Evolutionary conservation across 2,797 vertebrate genomes (phyloP).

Genomic region (Etheostoma perlongum): DNA sequence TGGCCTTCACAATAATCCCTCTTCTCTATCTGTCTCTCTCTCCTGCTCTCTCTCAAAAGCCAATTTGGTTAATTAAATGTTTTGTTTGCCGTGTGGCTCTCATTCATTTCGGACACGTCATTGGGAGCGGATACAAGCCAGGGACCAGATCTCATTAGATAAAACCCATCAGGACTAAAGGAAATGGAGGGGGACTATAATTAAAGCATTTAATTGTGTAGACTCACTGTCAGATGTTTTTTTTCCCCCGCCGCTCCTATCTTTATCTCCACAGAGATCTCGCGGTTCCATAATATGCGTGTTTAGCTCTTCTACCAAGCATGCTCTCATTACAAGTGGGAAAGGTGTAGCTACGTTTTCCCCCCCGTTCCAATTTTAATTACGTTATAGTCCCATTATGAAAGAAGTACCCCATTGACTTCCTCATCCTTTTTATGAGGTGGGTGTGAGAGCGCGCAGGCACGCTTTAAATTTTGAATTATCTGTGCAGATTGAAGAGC

Average conservation of each 20-base stretch:
- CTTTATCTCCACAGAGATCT: conserved; percentile 93
- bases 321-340: conserved; percentile 83
- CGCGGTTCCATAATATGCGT: conserved; percentile 87
- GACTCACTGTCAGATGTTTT: conserved; percentile 93
- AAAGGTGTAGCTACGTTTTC: conserved; percentile 76
- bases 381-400: conserved; percentile 82
- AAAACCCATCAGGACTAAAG: conserved; percentile 99
- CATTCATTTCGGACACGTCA: conserved; percentile 99
- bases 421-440: conserved; percentile 75
- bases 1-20: conserved; percentile 86
- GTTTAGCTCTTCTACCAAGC: conserved; percentile 82
- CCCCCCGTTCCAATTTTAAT: conserved; percentile 83
- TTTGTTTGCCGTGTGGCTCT: conserved; percentile 99
- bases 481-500: conserved; percentile 61
- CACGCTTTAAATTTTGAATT: conserved; percentile 77
- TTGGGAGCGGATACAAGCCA: conserved; percentile 97
- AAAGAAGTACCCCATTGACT: conserved; percentile 84
- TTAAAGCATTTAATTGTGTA: conserved; percentile 99
- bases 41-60: conserved; percentile 91
- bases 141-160: conserved; percentile 99
- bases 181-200: conserved; percentile 99
- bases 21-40: conserved; percentile 80
- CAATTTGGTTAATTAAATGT: conserved; percentile 99
- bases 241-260: conserved; percentile 43
- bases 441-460: conserved; percentile 70